Conservation (phyloP, 2,797 vertebrate species). For the Anabacerthia variegaticeps region DNA sequence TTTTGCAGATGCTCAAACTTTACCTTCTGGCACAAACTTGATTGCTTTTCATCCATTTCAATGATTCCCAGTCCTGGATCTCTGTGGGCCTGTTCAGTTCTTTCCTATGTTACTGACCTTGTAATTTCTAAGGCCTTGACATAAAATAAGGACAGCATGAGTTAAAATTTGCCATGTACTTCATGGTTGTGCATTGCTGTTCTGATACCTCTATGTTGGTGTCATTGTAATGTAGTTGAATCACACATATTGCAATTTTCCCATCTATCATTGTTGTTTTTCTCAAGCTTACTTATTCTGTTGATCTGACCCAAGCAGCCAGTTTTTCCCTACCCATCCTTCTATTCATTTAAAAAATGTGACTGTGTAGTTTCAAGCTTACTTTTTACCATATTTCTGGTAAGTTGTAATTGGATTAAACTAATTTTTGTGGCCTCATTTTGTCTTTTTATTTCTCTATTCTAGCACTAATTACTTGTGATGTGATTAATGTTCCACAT, state of each 20-base stretch:
- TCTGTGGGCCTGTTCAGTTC: background rate
- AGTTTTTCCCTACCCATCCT: background rate
- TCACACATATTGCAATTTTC: background rate
- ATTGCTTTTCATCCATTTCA: background rate
- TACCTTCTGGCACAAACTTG: background rate
- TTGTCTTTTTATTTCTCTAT: constrained; percentile 70
- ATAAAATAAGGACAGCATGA: background rate
- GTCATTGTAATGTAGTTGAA: background rate
- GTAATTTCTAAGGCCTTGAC: background rate
- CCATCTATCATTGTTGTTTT: background rate
- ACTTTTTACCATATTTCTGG: constrained; percentile 36
- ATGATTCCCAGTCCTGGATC: background rate
- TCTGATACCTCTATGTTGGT: background rate
- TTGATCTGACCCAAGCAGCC: background rate
- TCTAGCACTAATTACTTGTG: constrained; percentile 72
- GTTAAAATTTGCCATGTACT: background rate
- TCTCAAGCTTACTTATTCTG: background rate
- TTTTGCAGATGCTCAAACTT: background rate
- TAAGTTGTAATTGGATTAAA: constrained; percentile 44
- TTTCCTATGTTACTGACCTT: background rate
- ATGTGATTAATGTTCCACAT: constrained; percentile 75
- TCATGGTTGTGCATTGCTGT: background rate
- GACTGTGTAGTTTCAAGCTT: background rate
- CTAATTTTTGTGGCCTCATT: constrained; percentile 67
- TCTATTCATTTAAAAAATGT: background rate